Conservation (phyloP, 2,797 vertebrate genomes). For the Helostoma temminkii region DNA sequence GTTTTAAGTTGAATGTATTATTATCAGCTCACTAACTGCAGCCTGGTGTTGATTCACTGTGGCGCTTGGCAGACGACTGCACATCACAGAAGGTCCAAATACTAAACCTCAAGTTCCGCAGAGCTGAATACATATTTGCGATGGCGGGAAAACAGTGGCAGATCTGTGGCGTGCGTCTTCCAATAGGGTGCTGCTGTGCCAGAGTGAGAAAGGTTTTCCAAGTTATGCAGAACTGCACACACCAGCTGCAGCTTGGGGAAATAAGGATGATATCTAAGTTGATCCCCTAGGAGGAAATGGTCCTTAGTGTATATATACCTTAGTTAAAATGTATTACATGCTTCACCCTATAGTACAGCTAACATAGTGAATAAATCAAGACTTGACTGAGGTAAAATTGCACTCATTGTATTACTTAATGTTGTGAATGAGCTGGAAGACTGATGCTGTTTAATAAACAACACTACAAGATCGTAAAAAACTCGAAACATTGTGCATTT, state of each 20-base stretch:
- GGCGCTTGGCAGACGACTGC: constrained; percentile 68
- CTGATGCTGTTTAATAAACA: constrained; percentile 63
- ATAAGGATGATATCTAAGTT: constrained; percentile 43
- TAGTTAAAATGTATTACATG: constrained; percentile 40
- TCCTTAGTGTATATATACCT: constrained; percentile 13
- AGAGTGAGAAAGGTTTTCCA: constrained; percentile 63
- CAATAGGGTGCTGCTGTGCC: constrained; percentile 57
- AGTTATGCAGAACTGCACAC: constrained; percentile 53
- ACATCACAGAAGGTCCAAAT: constrained; percentile 74
- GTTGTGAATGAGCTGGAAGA: constrained; percentile 30
- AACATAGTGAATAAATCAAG: constrained; percentile 30
- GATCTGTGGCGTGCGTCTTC: constrained; percentile 47
- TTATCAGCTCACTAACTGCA: constrained; percentile 67
- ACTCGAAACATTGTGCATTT: constrained; percentile 36
- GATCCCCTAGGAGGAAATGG: constrained; percentile 39
- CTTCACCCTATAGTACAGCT: constrained; percentile 14
- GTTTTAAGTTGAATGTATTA: constrained; percentile 63
- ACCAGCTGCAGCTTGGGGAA: constrained; percentile 66
- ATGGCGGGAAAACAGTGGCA: constrained; percentile 70
- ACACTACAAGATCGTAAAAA: constrained; percentile 22
- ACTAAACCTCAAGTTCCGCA: constrained; percentile 67
- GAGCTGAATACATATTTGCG: constrained; percentile 80
- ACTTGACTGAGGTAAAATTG: constrained; percentile 35
- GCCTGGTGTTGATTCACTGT: constrained; percentile 59
- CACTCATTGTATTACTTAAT: constrained; percentile 28